Conservation (phyloP, 2,113 vertebrate species). For the Turnix velox region DNA sequence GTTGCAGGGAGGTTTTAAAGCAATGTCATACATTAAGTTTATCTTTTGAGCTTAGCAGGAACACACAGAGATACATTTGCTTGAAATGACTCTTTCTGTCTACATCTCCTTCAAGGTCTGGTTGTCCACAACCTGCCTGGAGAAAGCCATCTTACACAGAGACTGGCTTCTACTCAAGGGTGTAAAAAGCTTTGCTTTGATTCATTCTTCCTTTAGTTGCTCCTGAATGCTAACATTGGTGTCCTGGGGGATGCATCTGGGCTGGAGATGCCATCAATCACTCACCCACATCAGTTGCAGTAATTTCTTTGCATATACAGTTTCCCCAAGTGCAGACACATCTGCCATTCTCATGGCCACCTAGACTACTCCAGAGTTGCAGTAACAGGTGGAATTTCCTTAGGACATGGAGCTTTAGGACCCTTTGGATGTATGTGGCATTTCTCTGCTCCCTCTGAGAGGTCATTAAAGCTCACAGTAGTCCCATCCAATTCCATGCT, state of each 20-base stretch:
- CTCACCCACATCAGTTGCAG: not conserved
- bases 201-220: not conserved
- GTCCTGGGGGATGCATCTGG: not conserved
- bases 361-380: not conserved
- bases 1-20: not conserved
- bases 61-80: not conserved
- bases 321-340: fast-evolving
- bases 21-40: not conserved
- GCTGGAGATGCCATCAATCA: not conserved
- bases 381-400: not conserved
- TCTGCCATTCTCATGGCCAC: not conserved
- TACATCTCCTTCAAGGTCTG: not conserved
- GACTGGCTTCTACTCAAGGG: fast-evolving
- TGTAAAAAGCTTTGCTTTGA: not conserved
- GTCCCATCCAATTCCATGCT: not conserved
- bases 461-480: not conserved
- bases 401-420: not conserved
- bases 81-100: not conserved
- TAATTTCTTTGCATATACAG: too few species aligned
- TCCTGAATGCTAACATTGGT: not conserved
- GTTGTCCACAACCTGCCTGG: not conserved
- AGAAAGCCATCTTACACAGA: not conserved
- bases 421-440: not conserved
- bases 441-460: not conserved
- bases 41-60: not conserved